A percentile compares a stretch with the other conserved stretches of the same genome.
phyloP scores from a whole-genome alignment of 1,140 invertebrate species.

The Antheraea pernyi region DNA sequence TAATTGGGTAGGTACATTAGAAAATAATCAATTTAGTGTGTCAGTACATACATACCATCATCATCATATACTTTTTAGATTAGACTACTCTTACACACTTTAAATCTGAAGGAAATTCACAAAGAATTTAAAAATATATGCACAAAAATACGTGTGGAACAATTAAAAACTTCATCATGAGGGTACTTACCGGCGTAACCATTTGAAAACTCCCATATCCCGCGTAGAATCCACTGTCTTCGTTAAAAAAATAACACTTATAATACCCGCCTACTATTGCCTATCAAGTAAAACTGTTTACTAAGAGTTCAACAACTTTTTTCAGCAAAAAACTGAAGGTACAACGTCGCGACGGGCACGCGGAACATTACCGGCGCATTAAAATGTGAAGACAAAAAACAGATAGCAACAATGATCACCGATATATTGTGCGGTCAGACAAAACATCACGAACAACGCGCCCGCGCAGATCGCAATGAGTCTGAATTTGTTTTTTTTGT shows the following conservation, averaged over 20 bases:
- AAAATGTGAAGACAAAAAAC: slow-evolving; percentile 63
- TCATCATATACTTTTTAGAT: too few species aligned
- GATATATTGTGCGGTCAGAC: slow-evolving; percentile 77
- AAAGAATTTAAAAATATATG: background rate
- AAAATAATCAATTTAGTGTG: too few species aligned
- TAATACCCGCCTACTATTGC: slow-evolving; percentile 12
- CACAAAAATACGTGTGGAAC: background rate
- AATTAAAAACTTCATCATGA: background rate
- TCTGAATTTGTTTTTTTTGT: slow-evolving; percentile 76
- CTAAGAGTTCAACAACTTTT: slow-evolving; percentile 16
- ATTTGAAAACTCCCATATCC: slow-evolving; percentile 75
- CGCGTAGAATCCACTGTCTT: slow-evolving; percentile 61
- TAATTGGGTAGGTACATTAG: too few species aligned
- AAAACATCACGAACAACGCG: slow-evolving; percentile 75
- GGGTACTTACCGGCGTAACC: slow-evolving; percentile 69
- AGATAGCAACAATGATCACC: slow-evolving; percentile 70
- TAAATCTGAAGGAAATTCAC: background rate
- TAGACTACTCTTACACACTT: background rate
- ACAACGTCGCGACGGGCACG: slow-evolving; percentile 44
- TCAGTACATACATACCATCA: too few species aligned
- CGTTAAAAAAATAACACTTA: slow-evolving; percentile 18
- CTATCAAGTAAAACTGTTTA: slow-evolving; percentile 14
- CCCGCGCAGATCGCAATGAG: slow-evolving; percentile 70
- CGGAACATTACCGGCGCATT: slow-evolving; percentile 71
- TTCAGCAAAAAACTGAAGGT: slow-evolving; percentile 44